A percentile compares a stretch with the other conserved stretches of the same genome.
These are phyloP conservation scores for Ceratosolen solmsi DNA, from an alignment of 1,140 invertebrate genomes.

Conservation along the genomic window DNA sequence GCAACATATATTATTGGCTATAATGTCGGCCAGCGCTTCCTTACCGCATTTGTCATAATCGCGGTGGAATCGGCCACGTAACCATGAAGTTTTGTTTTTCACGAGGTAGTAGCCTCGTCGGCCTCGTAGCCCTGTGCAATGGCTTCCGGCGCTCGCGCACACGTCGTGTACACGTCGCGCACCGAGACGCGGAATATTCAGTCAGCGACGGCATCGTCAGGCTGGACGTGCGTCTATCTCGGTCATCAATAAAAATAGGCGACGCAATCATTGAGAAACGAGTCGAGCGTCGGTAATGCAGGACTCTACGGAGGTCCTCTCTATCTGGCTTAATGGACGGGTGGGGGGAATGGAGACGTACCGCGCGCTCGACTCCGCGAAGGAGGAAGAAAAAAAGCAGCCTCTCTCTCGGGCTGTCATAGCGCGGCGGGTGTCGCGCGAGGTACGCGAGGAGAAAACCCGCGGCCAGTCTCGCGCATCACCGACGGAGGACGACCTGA, in stretches of 20 bases:
- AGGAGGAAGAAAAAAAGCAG: slow-evolving; percentile 27
- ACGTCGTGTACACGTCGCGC: background rate
- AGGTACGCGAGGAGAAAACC: slow-evolving; percentile 3
- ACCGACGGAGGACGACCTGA: slow-evolving; percentile 18
- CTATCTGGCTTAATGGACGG: background rate
- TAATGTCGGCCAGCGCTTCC: too few species aligned
- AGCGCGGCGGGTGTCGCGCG: background rate
- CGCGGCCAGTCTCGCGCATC: slow-evolving; percentile 27
- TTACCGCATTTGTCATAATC: too few species aligned
- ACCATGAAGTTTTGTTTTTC: too few species aligned
- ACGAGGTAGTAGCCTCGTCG: too few species aligned
- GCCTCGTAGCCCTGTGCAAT: too few species aligned
- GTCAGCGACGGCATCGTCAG: background rate
- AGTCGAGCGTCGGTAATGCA: slow-evolving; percentile 24
- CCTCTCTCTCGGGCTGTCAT: background rate
- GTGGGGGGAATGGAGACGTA: background rate
- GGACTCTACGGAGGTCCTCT: background rate
- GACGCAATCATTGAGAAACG: background rate
- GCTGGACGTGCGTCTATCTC: background rate
- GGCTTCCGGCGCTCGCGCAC: background rate
- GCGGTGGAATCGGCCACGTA: too few species aligned
- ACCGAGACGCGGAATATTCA: background rate
- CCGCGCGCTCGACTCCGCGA: background rate
- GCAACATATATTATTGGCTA: too few species aligned
- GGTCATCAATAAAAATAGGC: slow-evolving; percentile 6